Evolutionary conservation across 1,140 invertebrate species (phyloP), one percentile per base, ranked within the genome.

Genomic region (Drosophila ambigua): DNA sequence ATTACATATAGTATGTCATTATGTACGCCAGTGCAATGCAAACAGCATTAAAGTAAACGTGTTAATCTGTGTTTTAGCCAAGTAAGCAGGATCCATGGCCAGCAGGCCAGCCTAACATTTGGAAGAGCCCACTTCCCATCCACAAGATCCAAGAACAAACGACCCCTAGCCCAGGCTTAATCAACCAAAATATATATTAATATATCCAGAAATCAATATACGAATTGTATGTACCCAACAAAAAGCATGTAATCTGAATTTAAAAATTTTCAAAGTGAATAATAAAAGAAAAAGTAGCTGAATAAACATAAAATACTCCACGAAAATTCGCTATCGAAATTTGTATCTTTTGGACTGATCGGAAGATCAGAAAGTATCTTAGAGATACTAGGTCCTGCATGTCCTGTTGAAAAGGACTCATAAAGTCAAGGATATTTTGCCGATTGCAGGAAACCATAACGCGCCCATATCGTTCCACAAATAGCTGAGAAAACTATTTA

Each of bases 1-100:
- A 53, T 78, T 72, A 31, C 48, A 76, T 57, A 52, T 68, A 39
- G 35, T 39, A 59, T 54, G 41, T 69, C 58, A 68, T 62, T 52
- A 73, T 57, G 65, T 69, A 43, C 52, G 61, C 68, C 72, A 62
- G 66, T 77, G 66, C 53, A 77, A 72, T 76, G 79, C 64, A 64
- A 76, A 82, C 65, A 82, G 67, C 80, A 84, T 74, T 39, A 9
- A 77, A 89, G 81, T 88, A 79, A 78, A 77, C 67, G 82, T 87
- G 83, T 87, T 87, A 87, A 88, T 88, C 82, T 87, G 82, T 88
- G 83, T 87, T 87, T 87, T 87, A 87, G 83, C 61, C 72, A 89
- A 88, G 83, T 87, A 87, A 87, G 83, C 79, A 54, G 62, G 55
- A 72, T 72, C 78, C 35, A 39, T 60, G 71, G 66, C 55, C 35